phyloP scores from a whole-genome alignment of 2,888 invertebrate species.

The Dasysyrphus albostriatus region DNA sequence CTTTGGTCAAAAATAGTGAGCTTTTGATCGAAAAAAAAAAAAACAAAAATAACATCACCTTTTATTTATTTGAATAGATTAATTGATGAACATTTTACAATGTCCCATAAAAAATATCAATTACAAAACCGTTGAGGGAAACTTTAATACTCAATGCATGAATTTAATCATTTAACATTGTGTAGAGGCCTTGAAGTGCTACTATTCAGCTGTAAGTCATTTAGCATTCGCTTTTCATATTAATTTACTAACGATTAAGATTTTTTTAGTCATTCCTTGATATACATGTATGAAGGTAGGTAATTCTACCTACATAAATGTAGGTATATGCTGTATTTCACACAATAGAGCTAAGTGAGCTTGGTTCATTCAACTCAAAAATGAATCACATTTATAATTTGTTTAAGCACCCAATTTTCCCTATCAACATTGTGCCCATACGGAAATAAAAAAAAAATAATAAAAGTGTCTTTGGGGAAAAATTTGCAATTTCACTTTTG shows the following conservation, averaged over 20 bases:
- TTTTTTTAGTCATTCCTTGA: not conserved
- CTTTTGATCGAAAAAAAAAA: not conserved
- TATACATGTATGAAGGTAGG: too few species aligned
- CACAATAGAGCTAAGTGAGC: not conserved
- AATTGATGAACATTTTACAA: not conserved
- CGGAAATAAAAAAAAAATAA: not conserved
- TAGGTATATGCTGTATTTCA: too few species aligned
- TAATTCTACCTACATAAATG: too few species aligned
- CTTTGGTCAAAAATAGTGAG: too few species aligned
- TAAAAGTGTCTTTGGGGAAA: slow-evolving; percentile 2
- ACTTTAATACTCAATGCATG: not conserved
- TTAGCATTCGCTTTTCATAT: not conserved
- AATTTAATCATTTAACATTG: not conserved
- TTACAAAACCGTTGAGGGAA: not conserved
- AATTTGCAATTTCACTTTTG: slow-evolving; percentile 54
- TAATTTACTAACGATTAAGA: not conserved
- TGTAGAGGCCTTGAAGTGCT: not conserved
- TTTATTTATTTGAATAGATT: not conserved
- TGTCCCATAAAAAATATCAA: not conserved
- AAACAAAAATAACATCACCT: not conserved
- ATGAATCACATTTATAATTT: not conserved
- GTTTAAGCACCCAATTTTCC: not conserved
- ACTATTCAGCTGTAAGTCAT: not conserved
- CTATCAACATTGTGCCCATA: not conserved
- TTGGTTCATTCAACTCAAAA: slow-evolving; percentile 14